A percentile compares a stretch with the other conserved stretches of the same genome.
phyloP scores from a whole-genome alignment of 2,113 vertebrate species.

The Indicator indicator region DNA sequence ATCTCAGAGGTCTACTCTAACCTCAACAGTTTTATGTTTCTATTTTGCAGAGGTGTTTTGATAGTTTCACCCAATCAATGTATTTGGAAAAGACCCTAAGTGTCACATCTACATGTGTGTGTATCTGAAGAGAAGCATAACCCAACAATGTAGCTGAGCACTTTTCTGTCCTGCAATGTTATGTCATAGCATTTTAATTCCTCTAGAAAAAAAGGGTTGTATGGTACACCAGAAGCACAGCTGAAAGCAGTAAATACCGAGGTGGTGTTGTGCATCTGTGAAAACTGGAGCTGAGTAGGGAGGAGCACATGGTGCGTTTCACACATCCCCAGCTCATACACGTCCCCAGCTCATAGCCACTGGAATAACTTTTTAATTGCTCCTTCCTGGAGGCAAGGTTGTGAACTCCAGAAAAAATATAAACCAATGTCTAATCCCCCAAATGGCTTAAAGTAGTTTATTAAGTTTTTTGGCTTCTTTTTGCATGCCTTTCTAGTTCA shows the following conservation, averaged over 20 bases:
- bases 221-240: neutral
- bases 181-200: neutral
- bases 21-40: too few species aligned
- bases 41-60: neutral
- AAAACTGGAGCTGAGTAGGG: neutral
- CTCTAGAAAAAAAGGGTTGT: neutral
- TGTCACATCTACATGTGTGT: fast-evolving
- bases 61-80: neutral
- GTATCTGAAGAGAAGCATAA: neutral
- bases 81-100: neutral
- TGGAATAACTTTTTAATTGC: neutral
- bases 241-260: neutral
- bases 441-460: neutral
- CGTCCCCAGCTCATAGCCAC: neutral
- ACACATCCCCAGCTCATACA: neutral
- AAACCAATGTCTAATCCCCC: neutral
- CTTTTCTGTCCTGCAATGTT: neutral
- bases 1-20: too few species aligned
- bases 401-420: constrained; percentile 2
- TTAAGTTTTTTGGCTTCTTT: neutral
- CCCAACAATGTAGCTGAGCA: neutral
- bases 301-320: neutral
- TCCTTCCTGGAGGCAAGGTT: neutral
- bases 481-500: neutral
- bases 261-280: neutral